Base-by-base conservation (phyloP, 2,888 invertebrate genomes). In the Sminthurinus aureus region DNA sequence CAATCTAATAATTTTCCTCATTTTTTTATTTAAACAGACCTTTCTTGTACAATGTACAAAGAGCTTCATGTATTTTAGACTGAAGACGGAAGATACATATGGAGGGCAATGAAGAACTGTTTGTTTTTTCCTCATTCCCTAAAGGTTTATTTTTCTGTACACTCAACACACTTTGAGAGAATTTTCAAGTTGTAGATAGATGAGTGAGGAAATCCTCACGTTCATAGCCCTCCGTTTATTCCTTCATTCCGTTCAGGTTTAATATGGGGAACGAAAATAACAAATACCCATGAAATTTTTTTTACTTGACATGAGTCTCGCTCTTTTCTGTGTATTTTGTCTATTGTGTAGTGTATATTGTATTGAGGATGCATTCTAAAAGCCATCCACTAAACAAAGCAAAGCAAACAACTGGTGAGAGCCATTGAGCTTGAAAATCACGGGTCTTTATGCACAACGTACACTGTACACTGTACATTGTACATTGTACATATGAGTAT, bases 361-460 rank as follows among this genome's bases (percentile, higher is more conserved):
- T 38, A 38, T 38, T 38, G 38, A 4, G 38, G 38, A 38, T 38
- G 38, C 3, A 38, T 58, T 64, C 52, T 11, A n/a, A 12, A 11
- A 24, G 58, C 58, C 52, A 11, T 24, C 52, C 76, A 38, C 67
- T 67, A 78, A 26, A 79, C 26, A 51, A 79, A 79, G 69, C 50
- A 79, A 79, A 79, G 69, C 50, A 79, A 79, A 79, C 69, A 79
- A 79, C 51, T 24, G 79, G n/a, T 67, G 69, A 79, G 79, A 79
- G 79, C 66, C 79, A 79, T 69, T 79, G 79, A 69, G 79, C 51
- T 24, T 20, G 50, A 79, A 79, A 79, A 79, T 69, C 38, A 66
- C 69, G 26, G 66, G 50, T n/a, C n/a, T n/a, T n/a, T n/a, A n/a
- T n/a, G n/a, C n/a, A n/a, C n/a, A n/a, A n/a, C n/a, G n/a, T 50